Evolutionary conservation across 2,888 invertebrate genomes (phyloP).

Genomic region (Drepanosiphum platanoidis): DNA sequence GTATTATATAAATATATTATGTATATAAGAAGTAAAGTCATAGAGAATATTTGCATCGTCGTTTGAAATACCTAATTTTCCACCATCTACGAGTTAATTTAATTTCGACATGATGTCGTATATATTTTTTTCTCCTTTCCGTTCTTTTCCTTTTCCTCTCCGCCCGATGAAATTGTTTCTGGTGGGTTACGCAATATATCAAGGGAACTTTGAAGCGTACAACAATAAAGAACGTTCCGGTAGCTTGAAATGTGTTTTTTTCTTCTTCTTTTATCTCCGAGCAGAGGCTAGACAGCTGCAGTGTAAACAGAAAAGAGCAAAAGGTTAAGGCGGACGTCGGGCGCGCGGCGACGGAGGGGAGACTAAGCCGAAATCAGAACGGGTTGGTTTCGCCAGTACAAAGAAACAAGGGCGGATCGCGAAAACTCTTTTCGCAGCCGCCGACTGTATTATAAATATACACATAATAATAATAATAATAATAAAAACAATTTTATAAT

Average conservation of each 20-base stretch:
- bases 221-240: slow-evolving; percentile 49
- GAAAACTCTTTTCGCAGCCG: neutral
- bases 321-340: neutral
- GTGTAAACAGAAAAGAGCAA: slow-evolving; percentile 35
- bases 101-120: slow-evolving; percentile 16
- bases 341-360: neutral
- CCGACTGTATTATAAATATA: neutral
- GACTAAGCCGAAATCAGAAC: slow-evolving; percentile 32
- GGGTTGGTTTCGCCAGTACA: neutral
- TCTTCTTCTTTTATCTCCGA: slow-evolving; percentile 14
- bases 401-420: neutral
- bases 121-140: slow-evolving; percentile 1
- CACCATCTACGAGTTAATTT: slow-evolving; percentile 24
- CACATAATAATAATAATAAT: too few relatives aligned
- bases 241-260: slow-evolving; percentile 27
- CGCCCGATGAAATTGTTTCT: slow-evolving; percentile 46
- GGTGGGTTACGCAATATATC: slow-evolving; percentile 33
- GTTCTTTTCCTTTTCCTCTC: neutral
- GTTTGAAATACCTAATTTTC: slow-evolving; percentile 3
- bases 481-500: too few relatives aligned
- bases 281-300: slow-evolving; percentile 12
- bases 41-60: neutral
- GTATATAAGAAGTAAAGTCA: neutral
- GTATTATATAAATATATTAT: neutral
- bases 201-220: slow-evolving; percentile 44